Evolutionary conservation across 2,888 invertebrate species (phyloP).

Genomic region (Pachliopta kotzebuea): DNA sequence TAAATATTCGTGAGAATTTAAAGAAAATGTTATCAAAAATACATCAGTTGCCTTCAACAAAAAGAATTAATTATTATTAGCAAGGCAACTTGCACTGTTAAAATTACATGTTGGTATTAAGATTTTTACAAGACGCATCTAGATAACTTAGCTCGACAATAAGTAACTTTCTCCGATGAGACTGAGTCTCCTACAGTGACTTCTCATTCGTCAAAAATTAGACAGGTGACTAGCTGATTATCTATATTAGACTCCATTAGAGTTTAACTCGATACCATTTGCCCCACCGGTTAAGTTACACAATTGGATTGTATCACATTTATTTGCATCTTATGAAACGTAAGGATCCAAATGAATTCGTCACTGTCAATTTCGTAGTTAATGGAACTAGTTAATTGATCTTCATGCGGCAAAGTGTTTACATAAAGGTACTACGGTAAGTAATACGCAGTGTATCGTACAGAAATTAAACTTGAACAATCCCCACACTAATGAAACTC

Average conservation of each 20-base stretch:
- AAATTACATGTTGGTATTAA: neutral
- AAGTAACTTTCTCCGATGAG: constrained; percentile 71
- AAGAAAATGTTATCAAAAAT: no score
- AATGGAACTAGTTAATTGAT: constrained; percentile 13
- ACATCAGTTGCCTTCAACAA: no score
- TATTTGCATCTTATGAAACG: constrained; percentile 32
- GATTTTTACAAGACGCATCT: constrained; percentile 9
- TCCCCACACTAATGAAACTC: no score
- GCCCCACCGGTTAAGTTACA: constrained; percentile 62
- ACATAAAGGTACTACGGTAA: no score
- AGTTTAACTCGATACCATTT: constrained; percentile 71
- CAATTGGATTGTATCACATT: constrained; percentile 47
- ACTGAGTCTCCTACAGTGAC: constrained; percentile 52
- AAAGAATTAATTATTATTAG: no score
- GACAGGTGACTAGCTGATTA: constrained; percentile 70
- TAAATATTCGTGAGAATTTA: no score
- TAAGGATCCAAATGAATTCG: constrained; percentile 25
- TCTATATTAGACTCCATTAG: constrained; percentile 67
- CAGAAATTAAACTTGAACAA: no score
- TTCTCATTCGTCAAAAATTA: constrained; percentile 64
- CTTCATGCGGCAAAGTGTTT: neutral
- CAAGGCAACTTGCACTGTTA: no score
- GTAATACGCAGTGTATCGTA: no score
- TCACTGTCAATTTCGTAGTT: constrained; percentile 29
- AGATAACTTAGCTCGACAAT: constrained; percentile 38